Percentiles rank a stretch among this genome's conserved stretches.
Evolutionary conservation across 2,888 invertebrate genomes (phyloP).

Genomic region (Yponomeuta cagnagella): DNA sequence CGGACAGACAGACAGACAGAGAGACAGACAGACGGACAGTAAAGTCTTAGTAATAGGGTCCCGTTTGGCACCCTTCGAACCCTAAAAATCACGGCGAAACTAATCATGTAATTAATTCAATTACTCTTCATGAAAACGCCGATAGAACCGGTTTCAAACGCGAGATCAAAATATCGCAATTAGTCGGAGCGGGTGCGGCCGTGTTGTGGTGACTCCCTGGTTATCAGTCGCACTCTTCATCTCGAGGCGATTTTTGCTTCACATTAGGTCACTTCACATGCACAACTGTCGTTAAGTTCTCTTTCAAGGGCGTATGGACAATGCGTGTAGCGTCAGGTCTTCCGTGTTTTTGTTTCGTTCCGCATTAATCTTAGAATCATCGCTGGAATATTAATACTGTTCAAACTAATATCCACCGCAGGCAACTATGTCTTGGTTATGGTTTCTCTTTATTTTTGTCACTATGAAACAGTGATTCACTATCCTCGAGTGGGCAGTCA

Average conservation of each 20-base stretch:
- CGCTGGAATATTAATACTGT: constrained; percentile 64
- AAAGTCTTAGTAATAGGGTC: too few species aligned
- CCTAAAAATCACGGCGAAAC: constrained; percentile 22
- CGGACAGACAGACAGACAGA: too few species aligned
- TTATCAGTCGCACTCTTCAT: background rate
- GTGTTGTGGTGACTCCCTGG: background rate
- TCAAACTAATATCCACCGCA: constrained; percentile 24
- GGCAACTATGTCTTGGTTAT: background rate
- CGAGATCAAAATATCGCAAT: constrained; percentile 23
- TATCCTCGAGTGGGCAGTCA: background rate
- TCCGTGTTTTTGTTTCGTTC: constrained; percentile 66
- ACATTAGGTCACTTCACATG: background rate
- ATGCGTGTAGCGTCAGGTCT: constrained; percentile 47
- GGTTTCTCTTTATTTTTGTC: constrained; percentile 20
- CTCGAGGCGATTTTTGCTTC: background rate
- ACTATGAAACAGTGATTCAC: constrained; percentile 8
- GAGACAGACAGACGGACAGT: too few species aligned
- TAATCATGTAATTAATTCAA: constrained; percentile 41
- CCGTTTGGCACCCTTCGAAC: too few species aligned
- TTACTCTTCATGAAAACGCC: constrained; percentile 38
- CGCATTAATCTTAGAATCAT: constrained; percentile 49
- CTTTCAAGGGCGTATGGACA: constrained; percentile 61
- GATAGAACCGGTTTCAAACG: constrained; percentile 32
- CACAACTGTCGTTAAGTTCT: constrained; percentile 27
- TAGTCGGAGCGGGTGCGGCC: constrained; percentile 16